Evolutionary conservation across 2,113 vertebrate genomes (phyloP).

Genomic region (Toxostoma redivivum): DNA sequence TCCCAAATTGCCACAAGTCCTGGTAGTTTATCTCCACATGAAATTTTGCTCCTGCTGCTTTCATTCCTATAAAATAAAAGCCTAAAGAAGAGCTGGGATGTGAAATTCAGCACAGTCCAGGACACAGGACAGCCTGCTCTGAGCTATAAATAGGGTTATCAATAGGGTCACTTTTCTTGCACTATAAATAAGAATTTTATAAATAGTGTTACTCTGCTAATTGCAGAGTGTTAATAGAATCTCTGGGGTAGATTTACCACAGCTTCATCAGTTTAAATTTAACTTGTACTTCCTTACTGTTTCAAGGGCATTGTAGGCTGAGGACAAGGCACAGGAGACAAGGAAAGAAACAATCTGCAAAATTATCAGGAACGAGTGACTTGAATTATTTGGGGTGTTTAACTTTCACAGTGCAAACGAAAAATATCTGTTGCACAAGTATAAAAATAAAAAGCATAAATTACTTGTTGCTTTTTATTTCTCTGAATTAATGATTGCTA

Average conservation of each 20-base stretch:
- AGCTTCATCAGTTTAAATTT: constrained; percentile 11
- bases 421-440: not conserved
- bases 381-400: not conserved
- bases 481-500: not conserved
- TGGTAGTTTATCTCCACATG: not conserved
- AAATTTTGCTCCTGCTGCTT: not conserved
- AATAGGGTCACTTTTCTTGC: not conserved
- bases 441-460: not conserved
- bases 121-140: not conserved
- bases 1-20: not conserved
- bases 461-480: not conserved
- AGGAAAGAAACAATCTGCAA: not conserved
- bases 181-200: constrained; percentile 25
- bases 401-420: not conserved
- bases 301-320: not conserved
- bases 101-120: not conserved
- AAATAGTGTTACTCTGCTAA: not conserved
- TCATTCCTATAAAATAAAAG: not conserved
- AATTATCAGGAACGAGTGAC: not conserved
- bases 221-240: not conserved
- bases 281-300: not conserved
- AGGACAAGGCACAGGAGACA: not conserved
- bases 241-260: not conserved
- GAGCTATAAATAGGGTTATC: not conserved
- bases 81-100: not conserved